Evolutionary conservation across 1,140 invertebrate genomes (phyloP).

Genomic region (Daktulosphaira vitifoliae): DNA sequence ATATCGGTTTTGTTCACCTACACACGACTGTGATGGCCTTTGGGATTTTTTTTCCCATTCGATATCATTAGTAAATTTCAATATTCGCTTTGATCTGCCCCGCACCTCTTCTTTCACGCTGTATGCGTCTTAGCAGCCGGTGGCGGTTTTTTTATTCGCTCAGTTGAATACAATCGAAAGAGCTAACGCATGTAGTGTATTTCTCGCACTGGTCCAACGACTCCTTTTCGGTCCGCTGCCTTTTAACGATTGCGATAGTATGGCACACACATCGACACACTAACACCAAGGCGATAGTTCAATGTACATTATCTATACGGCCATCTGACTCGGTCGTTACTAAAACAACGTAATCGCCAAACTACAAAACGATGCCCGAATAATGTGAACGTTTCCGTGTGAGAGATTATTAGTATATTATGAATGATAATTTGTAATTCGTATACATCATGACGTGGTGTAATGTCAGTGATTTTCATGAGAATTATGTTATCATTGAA

Average conservation of each 20-base stretch:
- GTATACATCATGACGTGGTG: no score
- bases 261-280: neutral
- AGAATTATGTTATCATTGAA: no score
- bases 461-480: no score
- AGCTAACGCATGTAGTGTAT: neutral
- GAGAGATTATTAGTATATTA: no score
- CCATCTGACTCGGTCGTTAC: constrained; percentile 8
- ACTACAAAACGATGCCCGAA: no score
- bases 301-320: neutral
- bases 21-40: no score
- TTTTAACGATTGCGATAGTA: constrained; percentile 19
- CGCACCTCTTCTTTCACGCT: no score
- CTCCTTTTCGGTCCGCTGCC: constrained; percentile 15
- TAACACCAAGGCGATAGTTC: neutral
- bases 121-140: no score
- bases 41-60: neutral
- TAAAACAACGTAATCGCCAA: neutral
- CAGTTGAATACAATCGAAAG: constrained; percentile 13
- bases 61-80: constrained; percentile 24
- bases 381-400: no score
- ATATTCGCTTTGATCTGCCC: constrained; percentile 25
- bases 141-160: no score
- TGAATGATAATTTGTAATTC: no score
- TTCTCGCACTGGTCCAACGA: neutral
- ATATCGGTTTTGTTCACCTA: no score